Base-by-base conservation (phyloP, 2,113 vertebrate species). In the Mesoclemmys tuberculata region DNA sequence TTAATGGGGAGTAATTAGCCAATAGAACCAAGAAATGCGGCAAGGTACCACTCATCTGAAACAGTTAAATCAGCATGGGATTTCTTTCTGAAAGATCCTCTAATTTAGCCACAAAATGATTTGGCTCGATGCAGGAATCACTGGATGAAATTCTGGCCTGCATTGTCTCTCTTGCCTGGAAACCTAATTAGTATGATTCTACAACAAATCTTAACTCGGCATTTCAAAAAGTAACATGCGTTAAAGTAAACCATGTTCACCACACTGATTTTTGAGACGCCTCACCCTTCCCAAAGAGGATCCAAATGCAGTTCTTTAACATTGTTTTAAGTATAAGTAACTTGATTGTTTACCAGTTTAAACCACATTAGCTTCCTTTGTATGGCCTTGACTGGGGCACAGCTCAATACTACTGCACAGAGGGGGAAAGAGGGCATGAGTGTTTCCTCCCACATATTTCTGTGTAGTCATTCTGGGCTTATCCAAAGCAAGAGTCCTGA, bases 281-380 rank as follows among this genome's bases (percentile, higher is more conserved):
- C 71, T 75, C 22, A 44, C 11, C 41, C 38, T 24, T 13, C 44
- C 74, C 74, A 46, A 44, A 75, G 18, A 64, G 35, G 19, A 4
- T 68, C 35, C 18, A n/a, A 68, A 68, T n/a, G 16, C 18, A 21
- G 35, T 18, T 35, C 29, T 35, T 35, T 35, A 64, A 18, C 14
- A n/a, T 10, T 68, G 35, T n/a, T 68, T 75, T 41, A 41, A 75
- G 74, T 27, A 75, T 27, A 6, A 46, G 74, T 41, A 75, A 75
- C 92, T 89, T 95, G 95, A 97, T 93, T 96, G 87, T 95, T 94
- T 96, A 96, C 93, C 89, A 95, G 87, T 58, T 83, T 58, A 92
- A 38, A 94, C 90, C 88, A 92, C 79, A 93, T 82, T 89, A 95
- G 88, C 80, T 95, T 87, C 85, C 75, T 77, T 27, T 46, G 22